Base-by-base conservation (phyloP, 2,113 vertebrate genomes). In the Cariama cristata region DNA sequence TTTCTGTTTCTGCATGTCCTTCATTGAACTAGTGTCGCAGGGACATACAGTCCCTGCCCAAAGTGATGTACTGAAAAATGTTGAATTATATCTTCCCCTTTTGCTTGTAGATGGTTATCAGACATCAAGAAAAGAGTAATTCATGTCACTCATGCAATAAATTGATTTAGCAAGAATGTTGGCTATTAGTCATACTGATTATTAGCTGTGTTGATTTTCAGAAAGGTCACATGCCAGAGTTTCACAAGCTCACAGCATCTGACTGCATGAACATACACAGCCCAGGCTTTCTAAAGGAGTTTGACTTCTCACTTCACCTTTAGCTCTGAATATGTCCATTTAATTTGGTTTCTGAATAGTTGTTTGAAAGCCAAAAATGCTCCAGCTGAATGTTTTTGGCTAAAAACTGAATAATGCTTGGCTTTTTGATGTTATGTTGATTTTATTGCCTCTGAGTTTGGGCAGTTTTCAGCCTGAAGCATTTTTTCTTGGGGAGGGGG, bases 201-300 rank as follows among this genome's bases (percentile, higher is more conserved):
- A 23, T 42, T 59, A 55, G 76, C 45, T 21, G 4, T 24, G 28
- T 42, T 79, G 52, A 42, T 58, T 66, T 86, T 79, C 81, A 53
- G 49, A 74, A 67, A 75, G 67, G 42, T 28, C 77, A 77, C 4
- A 3, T 24, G 16, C 47, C 42, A 47, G 42, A 38, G 67, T 73
- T 86, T 94, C 58, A 44, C 74, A 56, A 66, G 42, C 28, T 75
- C n/a, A 53, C 20, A 50, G 49, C 30, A 30, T 69, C 58, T 28
- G 12, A 28, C 38, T 59, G 30, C 44, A 22, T 4, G 1, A 26
- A 42, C 1, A 2, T 50, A 9, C 16, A 14, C 2, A 1, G 35
- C 11, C 30, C 50, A 33, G 52, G 40, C 27, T 67, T 80, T 60
- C 32, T 62, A 11, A 52, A 32, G 40, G 55, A 49, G 26, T 47